Base-by-base conservation (phyloP, 2,113 vertebrate genomes). In the Mesocricetus auratus region DNA sequence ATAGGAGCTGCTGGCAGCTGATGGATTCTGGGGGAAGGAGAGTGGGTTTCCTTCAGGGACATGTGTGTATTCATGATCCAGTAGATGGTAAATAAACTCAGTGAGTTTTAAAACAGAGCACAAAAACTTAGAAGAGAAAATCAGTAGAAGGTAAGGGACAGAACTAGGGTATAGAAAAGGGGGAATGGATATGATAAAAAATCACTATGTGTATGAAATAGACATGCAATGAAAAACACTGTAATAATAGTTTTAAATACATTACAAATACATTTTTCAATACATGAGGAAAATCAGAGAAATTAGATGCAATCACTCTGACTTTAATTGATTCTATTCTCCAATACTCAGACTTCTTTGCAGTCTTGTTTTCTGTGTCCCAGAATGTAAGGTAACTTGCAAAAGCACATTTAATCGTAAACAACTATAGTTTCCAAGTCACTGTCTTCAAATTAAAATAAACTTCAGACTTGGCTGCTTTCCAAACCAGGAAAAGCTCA, bases 401-500 rank as follows among this genome's bases (percentile, higher is more conserved):
- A 79, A 82, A 88, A 94, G n/a, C 4, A 64, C 31, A 91, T 81
- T 92, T 91, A 75, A 87, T 45, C 60, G 45, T 88, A 90, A 90
- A 0, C 74, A 92, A 31, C 92, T 96, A 64, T 56, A 45, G 58
- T 94, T 29, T 92, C 93, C 94, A 91, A 96, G 93, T 90, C n/a
- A 86, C 88, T 58, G 50, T 91, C 94, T 94, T 86, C 83, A 33
- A 29, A 95, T 97, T 93, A 95, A 97, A 98, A 96, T 85, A 90
- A 88, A 87, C 90, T 33, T 24, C 66, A 95, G 93, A 95, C 95
- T 97, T 98, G 96, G 95, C 77, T 96, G 74, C 89, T 97, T 96
- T 97, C 93, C 58, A 97, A 96, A 95, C 73, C 12, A 79, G 39
- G 89, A 91, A 97, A 98, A 97, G 15, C 39, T 56, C 93, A 95